phyloP scores from a whole-genome alignment of 2,113 vertebrate species.

The Solea solea region DNA sequence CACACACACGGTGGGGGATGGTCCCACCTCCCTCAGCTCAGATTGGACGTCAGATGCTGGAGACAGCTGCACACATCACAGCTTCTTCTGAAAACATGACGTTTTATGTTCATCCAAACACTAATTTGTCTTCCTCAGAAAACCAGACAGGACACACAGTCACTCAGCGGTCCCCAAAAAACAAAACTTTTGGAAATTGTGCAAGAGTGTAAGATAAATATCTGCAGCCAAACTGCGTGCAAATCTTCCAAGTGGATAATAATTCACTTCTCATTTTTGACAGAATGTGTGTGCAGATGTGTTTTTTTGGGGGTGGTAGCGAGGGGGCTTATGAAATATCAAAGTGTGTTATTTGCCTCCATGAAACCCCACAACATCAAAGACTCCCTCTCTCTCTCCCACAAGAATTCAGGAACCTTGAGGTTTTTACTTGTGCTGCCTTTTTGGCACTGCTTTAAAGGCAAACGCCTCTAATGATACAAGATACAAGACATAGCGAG shows the following conservation, averaged over 20 bases:
- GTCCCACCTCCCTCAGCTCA: conserved; percentile 73
- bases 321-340: conserved; percentile 71
- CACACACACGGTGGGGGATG: conserved; percentile 42
- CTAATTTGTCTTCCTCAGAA: conserved; percentile 70
- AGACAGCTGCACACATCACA: conserved; percentile 82
- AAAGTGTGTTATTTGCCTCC: conserved; percentile 78
- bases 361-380: conserved; percentile 73
- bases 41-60: conserved; percentile 74
- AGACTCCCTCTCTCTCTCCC: conserved; percentile 62
- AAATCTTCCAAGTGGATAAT: conserved; percentile 39
- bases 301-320: conserved; percentile 36
- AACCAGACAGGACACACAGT: conserved; percentile 66
- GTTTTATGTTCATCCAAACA: conserved; percentile 78
- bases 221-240: conserved; percentile 41
- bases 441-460: conserved; percentile 59
- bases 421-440: conserved; percentile 36
- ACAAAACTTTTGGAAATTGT: conserved; percentile 49
- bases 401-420: conserved; percentile 62
- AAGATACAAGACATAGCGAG: conserved; percentile 55
- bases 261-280: conserved; percentile 38
- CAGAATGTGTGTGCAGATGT: conserved; percentile 36
- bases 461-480: conserved; percentile 70
- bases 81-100: conserved; percentile 81
- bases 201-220: conserved; percentile 35
- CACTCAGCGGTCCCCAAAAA: conserved; percentile 41